Percentiles rank a stretch among this genome's conserved stretches.
Conservation (phyloP, 1,140 invertebrate genomes). For the Campodea augens region DNA sequence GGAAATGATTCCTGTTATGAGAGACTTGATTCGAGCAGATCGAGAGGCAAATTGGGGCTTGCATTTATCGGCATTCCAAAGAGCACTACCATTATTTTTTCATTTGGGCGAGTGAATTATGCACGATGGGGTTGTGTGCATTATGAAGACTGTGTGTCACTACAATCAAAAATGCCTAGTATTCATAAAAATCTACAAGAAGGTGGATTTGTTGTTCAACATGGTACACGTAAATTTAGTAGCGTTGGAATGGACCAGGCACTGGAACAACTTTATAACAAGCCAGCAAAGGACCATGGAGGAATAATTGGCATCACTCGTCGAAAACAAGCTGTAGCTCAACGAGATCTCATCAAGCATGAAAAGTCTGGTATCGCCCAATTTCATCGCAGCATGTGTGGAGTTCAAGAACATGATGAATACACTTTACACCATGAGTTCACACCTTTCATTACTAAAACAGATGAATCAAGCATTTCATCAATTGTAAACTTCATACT, state of each 20-base stretch:
- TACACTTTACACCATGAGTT: slow-evolving; percentile 1
- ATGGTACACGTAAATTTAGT: neutral
- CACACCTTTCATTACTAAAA: neutral
- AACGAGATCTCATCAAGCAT: slow-evolving; percentile 4
- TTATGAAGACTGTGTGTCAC: neutral
- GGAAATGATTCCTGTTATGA: neutral
- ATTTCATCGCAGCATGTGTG: neutral
- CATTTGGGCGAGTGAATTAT: slow-evolving; percentile 2
- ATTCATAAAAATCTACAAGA: neutral
- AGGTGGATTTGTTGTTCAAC: slow-evolving; percentile 1
- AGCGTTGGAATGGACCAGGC: slow-evolving; percentile 3
- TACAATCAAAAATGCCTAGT: neutral
- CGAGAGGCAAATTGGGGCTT: slow-evolving; percentile 1
- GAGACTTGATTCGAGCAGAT: slow-evolving; percentile 1
- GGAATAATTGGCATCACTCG: neutral
- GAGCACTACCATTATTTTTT: neutral
- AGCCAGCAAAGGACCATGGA: slow-evolving; percentile 3
- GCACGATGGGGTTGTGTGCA: slow-evolving; percentile 3
- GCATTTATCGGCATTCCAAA: slow-evolving; percentile 1
- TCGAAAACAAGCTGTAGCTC: neutral
- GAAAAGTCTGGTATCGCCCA: neutral
- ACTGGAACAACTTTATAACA: slow-evolving; percentile 3
- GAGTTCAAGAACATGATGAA: slow-evolving; percentile 1
- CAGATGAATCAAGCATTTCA: neutral
- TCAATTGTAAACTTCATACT: neutral